A percentile compares a stretch with the other conserved stretches of the same genome.
Conservation (phyloP, 2,113 vertebrate genomes). For the Solea solea region DNA sequence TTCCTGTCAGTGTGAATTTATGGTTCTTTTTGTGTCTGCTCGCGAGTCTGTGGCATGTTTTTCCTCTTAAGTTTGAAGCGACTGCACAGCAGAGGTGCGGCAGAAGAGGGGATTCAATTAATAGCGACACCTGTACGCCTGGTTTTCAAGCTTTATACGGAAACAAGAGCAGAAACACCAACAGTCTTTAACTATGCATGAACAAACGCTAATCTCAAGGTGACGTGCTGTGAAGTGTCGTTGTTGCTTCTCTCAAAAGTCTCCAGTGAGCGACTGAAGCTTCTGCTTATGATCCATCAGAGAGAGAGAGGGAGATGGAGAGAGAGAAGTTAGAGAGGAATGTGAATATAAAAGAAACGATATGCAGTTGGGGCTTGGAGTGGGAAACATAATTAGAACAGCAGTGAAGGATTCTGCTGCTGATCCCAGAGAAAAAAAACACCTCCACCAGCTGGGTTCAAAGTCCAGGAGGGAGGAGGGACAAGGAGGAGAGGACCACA, state of each 20-base stretch:
- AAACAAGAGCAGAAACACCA: constrained; percentile 19
- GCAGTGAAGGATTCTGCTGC: constrained; percentile 75
- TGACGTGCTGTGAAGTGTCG: constrained; percentile 46
- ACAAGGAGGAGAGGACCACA: constrained; percentile 47
- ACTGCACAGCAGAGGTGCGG: constrained; percentile 7
- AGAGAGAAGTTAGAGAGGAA: constrained; percentile 37
- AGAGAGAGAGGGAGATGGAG: constrained; percentile 26
- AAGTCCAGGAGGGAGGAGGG: constrained; percentile 70
- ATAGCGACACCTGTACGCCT: constrained; percentile 23
- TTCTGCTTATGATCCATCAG: constrained; percentile 52
- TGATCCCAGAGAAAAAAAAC: constrained; percentile 78
- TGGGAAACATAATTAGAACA: constrained; percentile 77
- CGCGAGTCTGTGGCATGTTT: no score
- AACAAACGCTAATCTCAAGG: constrained; percentile 64
- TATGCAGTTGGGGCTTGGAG: constrained; percentile 59
- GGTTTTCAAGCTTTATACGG: constrained; percentile 15
- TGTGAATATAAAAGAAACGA: constrained; percentile 55
- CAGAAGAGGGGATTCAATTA: constrained; percentile 12
- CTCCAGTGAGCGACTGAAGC: constrained; percentile 53
- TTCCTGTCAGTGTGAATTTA: no score
- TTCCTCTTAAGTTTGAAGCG: constrained; percentile 1
- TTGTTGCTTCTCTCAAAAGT: constrained; percentile 26
- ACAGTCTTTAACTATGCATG: constrained; percentile 42
- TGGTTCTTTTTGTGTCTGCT: no score
- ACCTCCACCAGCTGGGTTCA: constrained; percentile 80